Evolutionary conservation across 2,113 vertebrate species (phyloP), one percentile per base, ranked within the genome.

Genomic region (Xenopus borealis): DNA sequence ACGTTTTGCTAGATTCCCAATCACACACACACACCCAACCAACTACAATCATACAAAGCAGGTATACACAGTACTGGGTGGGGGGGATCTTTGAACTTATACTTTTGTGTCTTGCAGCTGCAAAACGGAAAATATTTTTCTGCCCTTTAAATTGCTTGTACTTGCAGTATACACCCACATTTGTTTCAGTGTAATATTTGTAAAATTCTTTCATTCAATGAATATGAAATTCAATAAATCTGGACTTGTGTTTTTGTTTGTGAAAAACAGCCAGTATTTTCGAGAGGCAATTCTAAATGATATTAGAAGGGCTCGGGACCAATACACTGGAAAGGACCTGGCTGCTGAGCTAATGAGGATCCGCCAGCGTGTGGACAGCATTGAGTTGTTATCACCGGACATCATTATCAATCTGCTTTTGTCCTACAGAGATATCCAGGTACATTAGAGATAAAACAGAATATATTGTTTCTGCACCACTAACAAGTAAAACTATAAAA

Each of bases 351-450:
- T 99, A 83, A 91, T 85, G 66, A 94, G 95, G 66, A 99, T 99
- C 84, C 94, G 95, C 64, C 95, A 97, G 83, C 90, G 96, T 4
- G 87, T 99, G 46, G 96, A 98, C 87, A 99, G 95, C 5, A 95
- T 97, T 72, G 96, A 99, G 86, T 94, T 96, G 81, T 87, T 99
- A 79, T 98, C 97, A 16, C 93, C 95, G n/a, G 97, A 99, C 80
- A 94, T 99, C 52, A 92, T 99, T 71, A 97, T 99, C 86, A 99
- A 98, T 81, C 87, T 98, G 75, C 88, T 99, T 71, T 91, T 99
- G 83, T 98, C 97, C 8, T 99, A 98, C 88, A 91, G 97, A 83
- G 96, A 99, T 82, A 98, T 98, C 78, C 97, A 98, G 96, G 96
- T 98, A 87, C 70, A 14, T 40, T 7, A 50, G 47, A 50, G 3